Evolutionary conservation across 2,113 vertebrate species (phyloP), one percentile per base, ranked within the genome.

Genomic region (Archilochus colubris): DNA sequence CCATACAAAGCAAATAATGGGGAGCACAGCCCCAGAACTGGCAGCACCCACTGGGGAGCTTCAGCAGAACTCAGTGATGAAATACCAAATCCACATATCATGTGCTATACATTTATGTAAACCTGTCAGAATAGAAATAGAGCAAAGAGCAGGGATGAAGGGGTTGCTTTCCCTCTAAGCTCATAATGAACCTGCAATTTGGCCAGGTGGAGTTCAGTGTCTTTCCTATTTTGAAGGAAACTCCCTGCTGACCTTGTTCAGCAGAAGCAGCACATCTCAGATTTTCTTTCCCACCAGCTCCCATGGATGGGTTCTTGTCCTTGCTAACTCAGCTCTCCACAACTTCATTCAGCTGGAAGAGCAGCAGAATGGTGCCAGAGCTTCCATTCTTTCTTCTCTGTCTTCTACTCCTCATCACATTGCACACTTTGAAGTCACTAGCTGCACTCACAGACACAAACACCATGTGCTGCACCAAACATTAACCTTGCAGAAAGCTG

Each of bases 61-160:
- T 50, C 28, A 43, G 53, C 38, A 24, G 10, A 84, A 70, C 24
- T 73, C 62, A 27, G 0, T 0, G 0, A 58, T 19, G 28, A 73
- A 61, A 53, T 53, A 64, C 2, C 80, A 64, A 44, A 54, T 12
- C 14, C 17, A 66, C 0, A 0, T 7, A 31, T 7, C 3, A 1
- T 2, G 10, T 25, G 21, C 30, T 61, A 25, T 4, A 27, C 22
- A 70, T 3, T 14, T 3, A 9, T 7, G 19, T 9, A 73, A 77
- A 57, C 7, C 7, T 46, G 27, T 14, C 28, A 25, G 8, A 4
- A 66, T 0, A 77, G 44, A 83, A 80, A 55, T 9, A 28, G 12
- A 62, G 21, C 12, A 6, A 27, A 76, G 13, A 50, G 16, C 50
- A 66, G 51, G 31, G 24, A 50, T 12, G 19, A n/a, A 89, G 9